These are phyloP conservation scores for Platycnemis pennipes DNA, from an alignment of 2,888 invertebrate species.

Conservation along the genomic window DNA sequence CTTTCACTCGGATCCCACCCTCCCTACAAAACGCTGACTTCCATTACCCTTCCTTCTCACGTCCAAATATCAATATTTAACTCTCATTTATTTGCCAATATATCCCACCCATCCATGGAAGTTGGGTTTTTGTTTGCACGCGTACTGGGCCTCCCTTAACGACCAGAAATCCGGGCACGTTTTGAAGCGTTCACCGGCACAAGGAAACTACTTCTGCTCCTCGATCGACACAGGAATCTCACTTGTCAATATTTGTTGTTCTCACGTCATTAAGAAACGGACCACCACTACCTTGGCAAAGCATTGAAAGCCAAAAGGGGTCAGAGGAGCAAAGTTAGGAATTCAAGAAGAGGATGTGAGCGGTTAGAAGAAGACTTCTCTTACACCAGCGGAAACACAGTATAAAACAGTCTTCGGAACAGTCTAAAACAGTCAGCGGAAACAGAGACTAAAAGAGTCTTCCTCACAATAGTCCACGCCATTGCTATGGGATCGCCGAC, in stretches of 20 bases:
- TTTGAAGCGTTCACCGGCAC: background rate
- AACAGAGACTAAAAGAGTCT: no score
- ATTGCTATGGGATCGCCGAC: no score
- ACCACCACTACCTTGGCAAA: background rate
- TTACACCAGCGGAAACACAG: no score
- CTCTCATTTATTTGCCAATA: slow-evolving; percentile 40
- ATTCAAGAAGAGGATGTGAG: no score
- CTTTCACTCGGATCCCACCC: background rate
- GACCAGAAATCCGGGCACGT: background rate
- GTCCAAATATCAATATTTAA: slow-evolving; percentile 47
- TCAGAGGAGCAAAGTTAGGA: no score
- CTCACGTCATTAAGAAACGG: slow-evolving; percentile 37
- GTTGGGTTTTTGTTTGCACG: background rate
- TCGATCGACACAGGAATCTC: background rate
- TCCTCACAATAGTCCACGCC: no score
- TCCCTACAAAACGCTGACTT: background rate
- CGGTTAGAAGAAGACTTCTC: no score
- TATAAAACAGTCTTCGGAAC: no score
- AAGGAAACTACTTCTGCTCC: background rate
- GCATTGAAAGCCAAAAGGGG: background rate
- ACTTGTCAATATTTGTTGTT: slow-evolving; percentile 54
- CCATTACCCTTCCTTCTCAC: slow-evolving; percentile 6
- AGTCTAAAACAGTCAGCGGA: no score
- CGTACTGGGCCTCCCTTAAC: background rate
- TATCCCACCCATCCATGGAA: background rate